A percentile compares a stretch with the other conserved stretches of the same genome.
phyloP scores from a whole-genome alignment of 1,140 invertebrate genomes.

The Formica exsecta region DNA sequence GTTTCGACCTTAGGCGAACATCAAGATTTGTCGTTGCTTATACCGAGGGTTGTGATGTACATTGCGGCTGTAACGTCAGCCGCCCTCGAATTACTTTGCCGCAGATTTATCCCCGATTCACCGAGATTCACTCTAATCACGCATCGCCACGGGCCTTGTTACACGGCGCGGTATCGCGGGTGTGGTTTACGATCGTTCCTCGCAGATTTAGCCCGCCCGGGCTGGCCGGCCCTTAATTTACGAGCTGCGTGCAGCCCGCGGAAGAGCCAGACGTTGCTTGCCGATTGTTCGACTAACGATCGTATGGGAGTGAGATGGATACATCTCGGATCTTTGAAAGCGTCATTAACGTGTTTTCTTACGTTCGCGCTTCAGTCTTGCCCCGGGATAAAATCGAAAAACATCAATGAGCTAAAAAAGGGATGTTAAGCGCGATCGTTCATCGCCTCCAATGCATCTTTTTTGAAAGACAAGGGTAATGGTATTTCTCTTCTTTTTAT shows the following conservation, averaged over 20 bases:
- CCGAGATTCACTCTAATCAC: constrained; percentile 74
- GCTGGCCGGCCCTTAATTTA: constrained; percentile 74
- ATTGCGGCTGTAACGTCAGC: constrained; percentile 34
- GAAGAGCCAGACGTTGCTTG: constrained; percentile 17
- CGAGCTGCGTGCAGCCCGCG: constrained; percentile 68
- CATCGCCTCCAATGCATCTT: constrained; percentile 55
- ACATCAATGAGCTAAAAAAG: not conserved
- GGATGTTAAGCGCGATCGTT: constrained; percentile 42
- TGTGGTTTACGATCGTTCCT: constrained; percentile 70
- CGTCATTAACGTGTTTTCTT: constrained; percentile 67
- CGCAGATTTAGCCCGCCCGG: constrained; percentile 75
- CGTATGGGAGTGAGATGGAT: constrained; percentile 35
- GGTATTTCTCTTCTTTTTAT: constrained; percentile 53
- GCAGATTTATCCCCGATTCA: constrained; percentile 78
- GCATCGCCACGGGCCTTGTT: constrained; percentile 62
- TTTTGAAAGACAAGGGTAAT: constrained; percentile 43
- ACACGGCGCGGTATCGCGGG: constrained; percentile 30
- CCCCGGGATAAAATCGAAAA: constrained; percentile 41
- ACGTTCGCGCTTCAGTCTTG: constrained; percentile 6
- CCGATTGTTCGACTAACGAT: constrained; percentile 62
- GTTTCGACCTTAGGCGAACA: not conserved
- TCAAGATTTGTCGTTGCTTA: constrained; percentile 57
- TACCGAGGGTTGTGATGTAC: constrained; percentile 39
- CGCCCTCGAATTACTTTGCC: constrained; percentile 63
- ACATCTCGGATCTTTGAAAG: constrained; percentile 44